Evolutionary conservation across 2,797 vertebrate species (phyloP), one percentile per base, ranked within the genome.

Genomic region (Sebastes kiyomatsui): DNA sequence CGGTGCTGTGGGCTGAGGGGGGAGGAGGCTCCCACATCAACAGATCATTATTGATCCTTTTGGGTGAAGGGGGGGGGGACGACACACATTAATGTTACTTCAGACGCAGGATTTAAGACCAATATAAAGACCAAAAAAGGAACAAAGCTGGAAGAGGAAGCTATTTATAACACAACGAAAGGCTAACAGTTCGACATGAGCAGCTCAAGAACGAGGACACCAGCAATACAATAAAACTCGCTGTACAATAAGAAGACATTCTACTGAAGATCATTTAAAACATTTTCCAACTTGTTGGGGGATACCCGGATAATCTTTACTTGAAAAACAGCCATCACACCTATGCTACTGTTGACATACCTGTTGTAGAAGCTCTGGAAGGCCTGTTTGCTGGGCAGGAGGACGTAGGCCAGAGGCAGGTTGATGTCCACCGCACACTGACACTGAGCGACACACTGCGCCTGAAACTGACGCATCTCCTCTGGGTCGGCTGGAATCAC

Each of bases 351-450:
- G 52, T 28, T 55, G 25, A 77, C 38, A 8, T 81, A 97, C 97
- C 97, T 97, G 94, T 98, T 99, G 88, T 99, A 98, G 86, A 98
- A 85, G 92, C 96, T 97, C 89, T 98, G 97, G 12, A 97, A 97
- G 85, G 97, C 94, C 69, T 97, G 97, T 93, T 98, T 98, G 93
- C 97, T 97, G 72, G 97, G 97, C 75, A 99, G 94, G 23, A 97
- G 96, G 79, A 99, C 66, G 71, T 96, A 96, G 20, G 96, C 95
- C 2, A 95, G 88, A 0, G 98, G 98, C 76, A 98, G 91, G 4
- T 83, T 92, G 87, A 98, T 90, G 81, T 97, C 97, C 79, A 99
- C 94, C 35, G 95, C 96, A 87, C 95, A 98, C 81, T 95, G 96
- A 67, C 96, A 97, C 78, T 96, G 95, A 4, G 93, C 92, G 18